Base-by-base conservation (phyloP, 2,113 vertebrate species). In the Opisthocomus hoazin region DNA sequence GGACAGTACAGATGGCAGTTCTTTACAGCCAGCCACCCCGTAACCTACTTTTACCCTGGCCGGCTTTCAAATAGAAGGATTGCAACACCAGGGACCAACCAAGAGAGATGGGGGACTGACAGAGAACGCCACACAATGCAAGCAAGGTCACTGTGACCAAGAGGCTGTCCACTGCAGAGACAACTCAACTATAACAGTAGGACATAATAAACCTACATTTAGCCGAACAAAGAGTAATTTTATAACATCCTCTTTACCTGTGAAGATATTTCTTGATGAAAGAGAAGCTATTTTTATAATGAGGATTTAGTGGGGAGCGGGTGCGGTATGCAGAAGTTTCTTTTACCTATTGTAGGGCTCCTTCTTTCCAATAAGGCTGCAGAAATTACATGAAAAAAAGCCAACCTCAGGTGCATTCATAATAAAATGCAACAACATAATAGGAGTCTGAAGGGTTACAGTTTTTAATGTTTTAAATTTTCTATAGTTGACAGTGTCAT, bases 161-260 rank as follows among this genome's bases (percentile, higher is more conserved):
- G 24, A 64, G 73, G 37, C 37, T 51, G 19, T 6, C 19, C 51
- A 3, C 22, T 16, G 16, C 36, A 34, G 37, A 60, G 23, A 53
- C 0, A 1, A 23, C 21, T 36, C 0, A 0, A 14, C 18, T 56
- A 15, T 3, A 71, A 27, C 48, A 4, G 10, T 2, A 11, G 30
- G 64, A 15, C 75, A 36, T 9, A 16, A 56, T 3, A 70, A 88
- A 61, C 41, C 53, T 26, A 11, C 34, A 6, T 2, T 19, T 13
- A 61, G 19, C 6, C 2, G 36, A 75, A 70, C 36, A 66, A 39
- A 76, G 68, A 51, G 30, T 3, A 3, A 63, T 19, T 15, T 32
- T 48, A 4, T 23, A 46, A 70, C 23, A 36, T 30, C 22, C 51
- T 54, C 75, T 24, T 39, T 4, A 15, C 6, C 53, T 26, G 7